These are phyloP conservation scores for Serinus canaria DNA, from an alignment of 2,113 vertebrate species.

Conservation along the genomic window DNA sequence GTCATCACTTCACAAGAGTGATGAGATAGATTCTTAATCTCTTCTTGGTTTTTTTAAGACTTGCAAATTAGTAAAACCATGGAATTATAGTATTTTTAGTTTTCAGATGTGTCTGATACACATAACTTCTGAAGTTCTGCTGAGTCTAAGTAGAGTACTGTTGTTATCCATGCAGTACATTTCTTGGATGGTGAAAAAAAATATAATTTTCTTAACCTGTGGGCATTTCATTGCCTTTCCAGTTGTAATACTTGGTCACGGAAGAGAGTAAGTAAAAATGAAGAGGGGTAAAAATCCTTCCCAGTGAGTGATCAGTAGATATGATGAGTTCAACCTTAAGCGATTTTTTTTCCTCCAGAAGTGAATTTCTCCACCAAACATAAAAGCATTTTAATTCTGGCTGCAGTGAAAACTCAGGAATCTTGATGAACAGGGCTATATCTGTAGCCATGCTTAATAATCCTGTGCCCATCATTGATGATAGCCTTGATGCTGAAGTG, in stretches of 20 bases:
- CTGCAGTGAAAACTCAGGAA: not conserved
- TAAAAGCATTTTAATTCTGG: not conserved
- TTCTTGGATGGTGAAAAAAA: not conserved
- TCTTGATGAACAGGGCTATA: not conserved
- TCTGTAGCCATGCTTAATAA: not conserved
- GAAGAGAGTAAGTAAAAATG: not conserved
- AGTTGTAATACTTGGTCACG: not conserved
- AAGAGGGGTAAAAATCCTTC: not conserved
- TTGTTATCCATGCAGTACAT: not conserved
- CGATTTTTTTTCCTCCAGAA: not conserved
- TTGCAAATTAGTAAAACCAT: not conserved
- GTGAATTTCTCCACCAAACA: not conserved
- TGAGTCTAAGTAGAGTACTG: not conserved
- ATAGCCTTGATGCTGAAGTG: not conserved
- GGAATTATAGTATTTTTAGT: not conserved
- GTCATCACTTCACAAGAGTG: not conserved
- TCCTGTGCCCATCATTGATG: not conserved
- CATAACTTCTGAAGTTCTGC: not conserved
- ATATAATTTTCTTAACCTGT: fast-evolving
- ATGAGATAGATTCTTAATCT: not conserved
- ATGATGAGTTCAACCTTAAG: not conserved
- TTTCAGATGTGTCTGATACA: not conserved
- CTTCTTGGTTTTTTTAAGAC: not conserved
- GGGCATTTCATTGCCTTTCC: not conserved
- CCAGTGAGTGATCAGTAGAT: not conserved